Conservation (phyloP, 1,140 invertebrate genomes). For the Papilio aristodemus region DNA sequence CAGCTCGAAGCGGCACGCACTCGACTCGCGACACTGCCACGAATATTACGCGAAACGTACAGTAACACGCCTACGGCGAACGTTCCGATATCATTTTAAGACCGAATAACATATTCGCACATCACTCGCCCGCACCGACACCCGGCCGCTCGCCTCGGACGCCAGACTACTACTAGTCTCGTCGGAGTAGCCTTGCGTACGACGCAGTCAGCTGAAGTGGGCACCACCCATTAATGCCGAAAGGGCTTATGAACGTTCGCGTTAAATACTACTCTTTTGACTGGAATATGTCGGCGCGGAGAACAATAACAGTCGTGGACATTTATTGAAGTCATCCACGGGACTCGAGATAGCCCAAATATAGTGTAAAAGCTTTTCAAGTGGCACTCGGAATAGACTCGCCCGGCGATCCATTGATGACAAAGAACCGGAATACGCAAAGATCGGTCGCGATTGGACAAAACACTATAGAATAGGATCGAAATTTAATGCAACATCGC, state of each 20-base stretch:
- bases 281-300: constrained; percentile 33
- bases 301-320: constrained; percentile 24
- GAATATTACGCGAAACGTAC: constrained; percentile 40
- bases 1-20: constrained; percentile 43
- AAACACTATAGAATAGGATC: constrained; percentile 78
- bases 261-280: constrained; percentile 53
- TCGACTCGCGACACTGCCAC: constrained; percentile 43
- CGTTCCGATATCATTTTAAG: constrained; percentile 69
- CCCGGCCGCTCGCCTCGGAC: constrained; percentile 64
- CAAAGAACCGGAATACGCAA: constrained; percentile 81
- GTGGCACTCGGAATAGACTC: constrained; percentile 72
- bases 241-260: constrained; percentile 64
- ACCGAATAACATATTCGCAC: constrained; percentile 66
- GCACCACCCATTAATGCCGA: constrained; percentile 73
- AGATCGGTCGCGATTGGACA: constrained; percentile 80
- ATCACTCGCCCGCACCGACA: constrained; percentile 53
- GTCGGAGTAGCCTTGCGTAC: constrained; percentile 78
- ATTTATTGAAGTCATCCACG: constrained; percentile 39
- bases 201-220: constrained; percentile 82
- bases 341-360: constrained; percentile 53
- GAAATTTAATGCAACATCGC: constrained; percentile 73
- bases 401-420: constrained; percentile 82
- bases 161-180: constrained; percentile 79
- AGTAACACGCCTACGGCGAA: constrained; percentile 62
- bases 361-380: constrained; percentile 61